Base-by-base conservation (phyloP, 2,797 vertebrate genomes). In the Catostomus latipinnis region DNA sequence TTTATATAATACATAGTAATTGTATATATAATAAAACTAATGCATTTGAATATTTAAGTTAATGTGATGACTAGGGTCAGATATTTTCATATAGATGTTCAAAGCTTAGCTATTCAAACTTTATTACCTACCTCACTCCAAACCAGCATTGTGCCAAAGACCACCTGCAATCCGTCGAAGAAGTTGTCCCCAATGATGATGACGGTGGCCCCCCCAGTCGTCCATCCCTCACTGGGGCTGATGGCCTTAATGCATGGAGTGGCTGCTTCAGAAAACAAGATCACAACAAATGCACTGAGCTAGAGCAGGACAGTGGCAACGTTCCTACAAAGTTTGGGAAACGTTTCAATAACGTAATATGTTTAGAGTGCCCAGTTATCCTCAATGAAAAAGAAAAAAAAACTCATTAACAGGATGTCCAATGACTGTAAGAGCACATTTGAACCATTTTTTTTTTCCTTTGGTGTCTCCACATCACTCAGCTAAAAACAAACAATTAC, bases 131-230 rank as follows among this genome's bases (percentile, higher is more conserved):
- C 96, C 96, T 98, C 97, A 11, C 97, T 98, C 97, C 97, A 98
- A 71, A 98, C 96, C 83, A 98, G 92, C 94, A 97, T 95, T 82
- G 96, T 97, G 75, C 97, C 97, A 8, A 98, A 97, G 71, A 98
- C 96, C 0, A 98, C 97, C 93, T 98, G 97, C 65, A 98, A 93
- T 4, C 97, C 97, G 0, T 98, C 97, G 0, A 98, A 98, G 93
- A 98, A 98, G 92, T 97, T 98, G 94, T 98, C 97, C 0, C 97
- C 97, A 62, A 98, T 98, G 89, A 98, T 95, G 88, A 98, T 98
- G 91, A 98, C 96, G 0, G 97, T 98, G 91, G 97, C 97, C 0
- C 97, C 97, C 0, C 97, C 97, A 0, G 96, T 98, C 74, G 97
- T 98, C 97, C 97, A 98, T 74, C 97, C 97, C 84, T 97, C 97